Conservation (phyloP, 2,888 invertebrate genomes). For the Drosophila tripunctata region DNA sequence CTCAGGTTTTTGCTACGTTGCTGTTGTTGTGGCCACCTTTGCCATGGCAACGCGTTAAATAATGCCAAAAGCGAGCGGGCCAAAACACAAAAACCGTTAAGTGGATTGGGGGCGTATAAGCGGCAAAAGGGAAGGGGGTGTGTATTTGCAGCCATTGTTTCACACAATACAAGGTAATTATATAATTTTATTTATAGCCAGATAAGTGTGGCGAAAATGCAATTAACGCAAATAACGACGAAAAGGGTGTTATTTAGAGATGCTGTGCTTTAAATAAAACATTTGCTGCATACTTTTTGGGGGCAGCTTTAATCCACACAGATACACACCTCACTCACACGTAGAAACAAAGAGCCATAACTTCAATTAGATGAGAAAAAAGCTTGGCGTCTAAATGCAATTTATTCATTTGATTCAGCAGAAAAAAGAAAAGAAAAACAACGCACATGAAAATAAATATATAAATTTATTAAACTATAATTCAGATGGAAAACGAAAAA, state of each 20-base stretch:
- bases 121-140: background rate
- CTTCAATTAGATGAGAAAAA: conserved; percentile 50
- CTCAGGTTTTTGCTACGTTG: conserved; percentile 36
- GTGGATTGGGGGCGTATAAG: conserved; percentile 56
- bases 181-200: conserved; percentile 80
- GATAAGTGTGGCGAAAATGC: conserved; percentile 79
- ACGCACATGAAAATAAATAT: conserved; percentile 51
- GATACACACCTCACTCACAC: background rate
- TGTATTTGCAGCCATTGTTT: conserved; percentile 31
- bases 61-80: conserved; percentile 63
- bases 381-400: conserved; percentile 30
- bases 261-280: background rate
- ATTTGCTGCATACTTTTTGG: conserved; percentile 15
- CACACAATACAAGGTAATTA: conserved; percentile 77
- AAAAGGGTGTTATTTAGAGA: conserved; percentile 10
- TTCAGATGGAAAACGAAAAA: conserved; percentile 64
- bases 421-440: conserved; percentile 10
- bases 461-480: conserved; percentile 79
- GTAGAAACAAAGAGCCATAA: conserved; percentile 35
- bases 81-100: conserved; percentile 57
- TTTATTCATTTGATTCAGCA: conserved; percentile 57
- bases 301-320: conserved; percentile 22
- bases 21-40: conserved; percentile 69
- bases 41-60: conserved; percentile 78
- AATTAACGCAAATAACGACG: conserved; percentile 60